Percentiles rank a stretch among this genome's conserved stretches.
These are phyloP conservation scores for Rhingia rostrata DNA, from an alignment of 2,888 invertebrate species.

Conservation along the genomic window DNA sequence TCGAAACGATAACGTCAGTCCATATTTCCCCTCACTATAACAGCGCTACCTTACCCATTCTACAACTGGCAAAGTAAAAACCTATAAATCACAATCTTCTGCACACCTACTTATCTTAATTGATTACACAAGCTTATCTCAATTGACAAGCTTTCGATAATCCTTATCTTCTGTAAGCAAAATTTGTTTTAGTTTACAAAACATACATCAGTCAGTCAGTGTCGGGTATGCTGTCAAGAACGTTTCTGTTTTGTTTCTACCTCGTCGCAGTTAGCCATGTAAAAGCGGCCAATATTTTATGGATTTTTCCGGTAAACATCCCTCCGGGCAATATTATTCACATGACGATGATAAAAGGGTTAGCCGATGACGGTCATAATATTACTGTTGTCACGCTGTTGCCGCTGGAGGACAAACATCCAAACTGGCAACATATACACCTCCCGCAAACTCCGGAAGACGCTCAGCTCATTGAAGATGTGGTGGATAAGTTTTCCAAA, in stretches of 20 bases:
- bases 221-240: not conserved
- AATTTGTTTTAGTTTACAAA: too few species aligned
- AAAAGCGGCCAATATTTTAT: constrained; percentile 43
- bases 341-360: constrained; percentile 51
- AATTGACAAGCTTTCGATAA: too few species aligned
- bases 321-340: constrained; percentile 75
- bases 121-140: too few species aligned
- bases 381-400: constrained; percentile 75
- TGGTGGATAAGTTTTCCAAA: constrained; percentile 75
- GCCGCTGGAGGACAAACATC: constrained; percentile 78
- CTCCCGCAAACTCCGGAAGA: constrained; percentile 76
- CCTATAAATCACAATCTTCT: too few species aligned
- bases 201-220: not conserved
- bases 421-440: constrained; percentile 78
- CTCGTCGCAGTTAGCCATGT: constrained; percentile 3
- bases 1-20: too few species aligned
- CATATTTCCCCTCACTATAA: too few species aligned
- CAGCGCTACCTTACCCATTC: too few species aligned
- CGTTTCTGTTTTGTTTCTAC: constrained; percentile 10
- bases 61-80: too few species aligned
- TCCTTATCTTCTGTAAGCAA: too few species aligned
- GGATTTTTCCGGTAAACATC: constrained; percentile 41
- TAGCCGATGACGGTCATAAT: constrained; percentile 74
- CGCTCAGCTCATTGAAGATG: constrained; percentile 68
- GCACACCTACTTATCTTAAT: too few species aligned